Evolutionary conservation across 2,113 vertebrate species (phyloP).

Genomic region (Clinocottus analis): DNA sequence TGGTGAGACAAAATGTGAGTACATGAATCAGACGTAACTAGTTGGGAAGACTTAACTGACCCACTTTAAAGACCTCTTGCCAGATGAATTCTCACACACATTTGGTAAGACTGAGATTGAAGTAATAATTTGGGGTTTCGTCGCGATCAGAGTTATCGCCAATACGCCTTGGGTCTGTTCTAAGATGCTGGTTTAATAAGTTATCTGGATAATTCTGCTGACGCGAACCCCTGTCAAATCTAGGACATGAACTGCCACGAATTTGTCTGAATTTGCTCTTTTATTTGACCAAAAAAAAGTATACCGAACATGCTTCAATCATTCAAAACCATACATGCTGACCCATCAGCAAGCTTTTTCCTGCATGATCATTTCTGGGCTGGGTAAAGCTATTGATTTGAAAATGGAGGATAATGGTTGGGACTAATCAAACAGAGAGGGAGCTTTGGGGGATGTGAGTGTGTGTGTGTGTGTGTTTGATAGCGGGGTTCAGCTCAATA

Average conservation of each 20-base stretch:
- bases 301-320: not conserved
- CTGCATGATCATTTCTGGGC: not conserved
- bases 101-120: conserved; percentile 5
- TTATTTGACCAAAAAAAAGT: not conserved
- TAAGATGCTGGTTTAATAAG: not conserved
- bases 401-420: conserved; percentile 64
- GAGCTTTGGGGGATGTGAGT: conserved; percentile 7
- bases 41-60: not conserved
- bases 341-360: not conserved
- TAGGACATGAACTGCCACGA: not conserved
- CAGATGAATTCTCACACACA: not conserved
- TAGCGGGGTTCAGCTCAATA: conserved; percentile 29
- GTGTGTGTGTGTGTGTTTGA: no score
- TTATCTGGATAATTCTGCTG: conserved; percentile 17
- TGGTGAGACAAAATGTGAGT: not conserved
- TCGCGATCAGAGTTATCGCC: not conserved
- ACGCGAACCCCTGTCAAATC: conserved; percentile 15
- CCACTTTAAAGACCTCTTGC: not conserved
- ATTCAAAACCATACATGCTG: not conserved
- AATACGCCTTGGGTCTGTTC: conserved; percentile 6
- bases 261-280: not conserved
- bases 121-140: conserved; percentile 3
- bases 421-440: conserved; percentile 64
- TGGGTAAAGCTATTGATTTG: conserved; percentile 62
- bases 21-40: not conserved